These are phyloP conservation scores for Leptinotarsa texana DNA, from an alignment of 1,140 invertebrate genomes.

Conservation along the genomic window DNA sequence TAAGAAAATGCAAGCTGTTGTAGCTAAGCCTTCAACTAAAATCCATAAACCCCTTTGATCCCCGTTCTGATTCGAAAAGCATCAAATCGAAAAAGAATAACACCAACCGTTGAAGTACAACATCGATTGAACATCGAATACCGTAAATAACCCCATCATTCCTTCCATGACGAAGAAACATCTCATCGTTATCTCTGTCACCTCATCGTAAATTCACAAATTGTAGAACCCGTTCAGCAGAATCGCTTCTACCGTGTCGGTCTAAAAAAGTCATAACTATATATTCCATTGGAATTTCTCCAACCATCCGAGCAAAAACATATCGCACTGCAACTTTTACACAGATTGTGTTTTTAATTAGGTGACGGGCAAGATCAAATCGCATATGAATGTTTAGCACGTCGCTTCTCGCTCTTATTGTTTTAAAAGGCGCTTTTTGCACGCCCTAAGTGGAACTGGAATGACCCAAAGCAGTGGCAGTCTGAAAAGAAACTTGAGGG, in stretches of 20 bases:
- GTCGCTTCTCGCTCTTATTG: conserved; percentile 35
- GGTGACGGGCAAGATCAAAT: conserved; percentile 37
- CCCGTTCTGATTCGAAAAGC: no score
- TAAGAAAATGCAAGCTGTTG: no score
- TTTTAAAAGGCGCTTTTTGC: conserved; percentile 33
- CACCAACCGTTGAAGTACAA: no score
- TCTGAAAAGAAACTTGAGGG: no score
- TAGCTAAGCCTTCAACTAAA: no score
- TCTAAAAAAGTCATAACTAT: conserved; percentile 26
- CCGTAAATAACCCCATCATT: not conserved
- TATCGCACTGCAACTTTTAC: conserved; percentile 34
- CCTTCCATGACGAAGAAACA: not conserved
- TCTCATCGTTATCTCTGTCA: not conserved
- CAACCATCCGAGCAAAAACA: conserved; percentile 24
- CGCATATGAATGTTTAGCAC: conserved; percentile 41
- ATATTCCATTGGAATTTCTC: conserved; percentile 17
- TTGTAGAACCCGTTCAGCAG: not conserved
- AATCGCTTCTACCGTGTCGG: not conserved
- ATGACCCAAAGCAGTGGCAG: conserved; percentile 11
- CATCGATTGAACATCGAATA: no score
- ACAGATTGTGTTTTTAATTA: conserved; percentile 40
- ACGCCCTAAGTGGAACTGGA: conserved; percentile 16
- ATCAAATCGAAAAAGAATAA: no score
- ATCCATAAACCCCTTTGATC: no score
- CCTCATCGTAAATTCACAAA: not conserved